Evolutionary conservation across 2,113 vertebrate species (phyloP), one percentile per base, ranked within the genome.

Genomic region (Garra rufa): DNA sequence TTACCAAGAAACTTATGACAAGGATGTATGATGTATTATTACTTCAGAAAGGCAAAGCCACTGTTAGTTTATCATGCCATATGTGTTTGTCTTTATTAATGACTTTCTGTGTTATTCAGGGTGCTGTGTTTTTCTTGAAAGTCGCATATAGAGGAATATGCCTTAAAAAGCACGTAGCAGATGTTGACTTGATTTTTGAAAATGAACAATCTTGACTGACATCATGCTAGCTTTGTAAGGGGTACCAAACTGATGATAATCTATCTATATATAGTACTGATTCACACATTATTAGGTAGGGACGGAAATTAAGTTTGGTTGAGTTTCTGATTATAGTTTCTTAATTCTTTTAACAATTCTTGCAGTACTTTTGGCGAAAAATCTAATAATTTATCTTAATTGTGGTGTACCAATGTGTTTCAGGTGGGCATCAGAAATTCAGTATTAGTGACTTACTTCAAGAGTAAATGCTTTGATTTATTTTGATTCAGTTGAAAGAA

Each of bases 1-100:
- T 65, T 65, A 48, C 76, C 61, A 79, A 28, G 14, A 63, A 63
- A 9, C 55, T 19, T 59, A 3, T 61, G 55, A 61, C 55, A 78
- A 61, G 57, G 77, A 80, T 80, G 24, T 65, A 80, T 48, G 59
- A 80, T 48, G 61, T 65, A 48, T 48, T 65, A 65, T 65, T 80
- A 78, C 61, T 78, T 61, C 38, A 57, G 34, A 63, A 78, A 78
- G 57, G 55, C 55, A 63, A 63, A 78, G 55, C 34, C 55, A 63
- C 55, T 78, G 76, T 63, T 63, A 61, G 76, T 78, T 78, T 78
- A 78, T 44, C n/a, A 26, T 78, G 76, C n/a, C 76, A 78, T 78
- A 61, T 63, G 76, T 78, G 55, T 61, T 78, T 63, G 76, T 78
- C 57, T 78, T 78, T 78, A 78, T 78, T 78, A 78, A 78, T 63